Evolutionary conservation across 2,888 invertebrate genomes (phyloP), one percentile per base, ranked within the genome.

Genomic region (Ceratothoa steindachneri): DNA sequence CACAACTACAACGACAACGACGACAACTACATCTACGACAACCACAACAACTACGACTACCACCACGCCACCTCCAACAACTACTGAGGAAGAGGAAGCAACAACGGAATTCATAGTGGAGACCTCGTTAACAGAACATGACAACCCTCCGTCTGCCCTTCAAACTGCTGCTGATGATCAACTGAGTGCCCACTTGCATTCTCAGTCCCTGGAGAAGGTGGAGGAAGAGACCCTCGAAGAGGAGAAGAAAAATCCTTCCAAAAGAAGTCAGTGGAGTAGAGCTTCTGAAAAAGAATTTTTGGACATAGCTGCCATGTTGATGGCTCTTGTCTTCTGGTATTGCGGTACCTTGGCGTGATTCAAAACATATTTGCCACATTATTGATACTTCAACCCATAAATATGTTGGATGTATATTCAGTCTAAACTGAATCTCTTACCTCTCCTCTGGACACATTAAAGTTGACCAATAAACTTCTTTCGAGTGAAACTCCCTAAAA

Each of bases 1-100:
- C 15, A 77, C 77, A 0, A 77, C 77, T 19, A 77, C 77, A 31
- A 77, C 77, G 0, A 77, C 77, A 1, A 74, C 77, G 9, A 77
- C 77, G 0, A 74, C 77, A 0, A 77, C 77, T 0, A 77, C 77
- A 7, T 75, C 77, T 9, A 75, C 77, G 0, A 77, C 77, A 0
- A 77, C 77, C 1, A 77, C 77, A 3, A 77, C 75, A 5, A 73
- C 76, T 66, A 73, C 77, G 5, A n/a, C 70, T n/a, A 30, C 71
- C 4, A 71, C 71, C 2, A 70, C 77, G 9, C 74, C 74, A 19
- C 73, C 71, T 3, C 74, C 74, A 7, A 66, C 65, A 19, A 30
- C 69, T 22, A 9, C 30, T 7, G 68, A 71, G 30, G 53, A 67
- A 4, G 71, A 74, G 3, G 74, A 52, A 30, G 28, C 52, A 1